phyloP scores from a whole-genome alignment of 2,888 invertebrate species.

The Melipona bicolor region DNA sequence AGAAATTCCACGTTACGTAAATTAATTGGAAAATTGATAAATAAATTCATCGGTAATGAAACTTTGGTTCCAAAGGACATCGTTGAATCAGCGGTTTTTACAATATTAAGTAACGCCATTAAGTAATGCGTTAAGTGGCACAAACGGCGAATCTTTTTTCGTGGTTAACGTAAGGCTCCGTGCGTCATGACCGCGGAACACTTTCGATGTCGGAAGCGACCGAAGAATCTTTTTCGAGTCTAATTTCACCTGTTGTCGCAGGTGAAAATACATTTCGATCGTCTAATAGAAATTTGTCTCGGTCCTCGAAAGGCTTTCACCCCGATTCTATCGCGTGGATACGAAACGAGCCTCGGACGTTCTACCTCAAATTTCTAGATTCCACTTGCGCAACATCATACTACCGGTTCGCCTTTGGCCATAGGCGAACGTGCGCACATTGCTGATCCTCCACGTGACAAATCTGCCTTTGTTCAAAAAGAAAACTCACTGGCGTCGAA shows the following conservation, averaged over 20 bases:
- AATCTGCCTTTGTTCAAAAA: constrained; percentile 51
- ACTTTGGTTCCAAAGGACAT: not conserved
- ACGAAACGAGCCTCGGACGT: constrained; percentile 38
- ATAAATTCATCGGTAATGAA: constrained; percentile 1
- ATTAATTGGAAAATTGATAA: constrained; percentile 18
- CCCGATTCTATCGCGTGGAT: constrained; percentile 24
- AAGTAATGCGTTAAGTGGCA: constrained; percentile 47
- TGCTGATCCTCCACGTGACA: constrained; percentile 35
- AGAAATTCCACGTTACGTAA: constrained; percentile 15
- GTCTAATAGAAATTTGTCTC: constrained; percentile 62
- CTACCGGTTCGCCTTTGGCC: constrained; percentile 24
- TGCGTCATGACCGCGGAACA: constrained; percentile 27
- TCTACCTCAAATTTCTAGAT: constrained; percentile 67
- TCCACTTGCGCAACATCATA: constrained; percentile 55
- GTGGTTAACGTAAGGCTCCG: not conserved
- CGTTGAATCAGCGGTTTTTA: constrained; percentile 30
- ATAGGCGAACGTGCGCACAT: not conserved
- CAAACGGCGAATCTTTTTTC: constrained; percentile 3
- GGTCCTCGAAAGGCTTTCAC: constrained; percentile 63
- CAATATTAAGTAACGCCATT: constrained; percentile 42
- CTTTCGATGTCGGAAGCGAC: constrained; percentile 47
- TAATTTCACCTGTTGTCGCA: constrained; percentile 52
- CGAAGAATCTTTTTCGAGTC: constrained; percentile 31
- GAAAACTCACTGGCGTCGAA: constrained; percentile 7
- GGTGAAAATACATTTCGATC: constrained; percentile 56